Conservation (phyloP, 2,888 invertebrate species). For the Nasonia oneida region DNA sequence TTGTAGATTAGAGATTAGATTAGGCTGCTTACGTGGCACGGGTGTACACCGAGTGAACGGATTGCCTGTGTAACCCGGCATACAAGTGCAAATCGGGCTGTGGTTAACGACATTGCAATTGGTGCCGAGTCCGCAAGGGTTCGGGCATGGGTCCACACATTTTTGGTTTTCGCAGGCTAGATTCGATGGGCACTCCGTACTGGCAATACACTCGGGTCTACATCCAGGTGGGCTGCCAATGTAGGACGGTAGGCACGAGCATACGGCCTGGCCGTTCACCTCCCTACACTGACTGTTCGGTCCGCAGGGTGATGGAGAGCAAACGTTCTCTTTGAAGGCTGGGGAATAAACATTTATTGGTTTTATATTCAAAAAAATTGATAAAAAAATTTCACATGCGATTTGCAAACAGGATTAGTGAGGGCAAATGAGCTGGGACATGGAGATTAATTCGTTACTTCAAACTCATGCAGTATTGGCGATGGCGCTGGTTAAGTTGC, state of each 20-base stretch:
- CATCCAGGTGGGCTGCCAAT: slow-evolving; percentile 84
- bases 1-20: background rate
- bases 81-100: slow-evolving; percentile 80
- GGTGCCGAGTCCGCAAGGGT: slow-evolving; percentile 82
- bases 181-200: slow-evolving; percentile 83
- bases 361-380: background rate
- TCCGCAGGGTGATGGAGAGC: slow-evolving; percentile 83
- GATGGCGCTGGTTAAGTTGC: background rate
- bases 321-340: slow-evolving; percentile 79
- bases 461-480: background rate
- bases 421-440: background rate
- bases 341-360: slow-evolving; percentile 64
- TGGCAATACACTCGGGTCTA: slow-evolving; percentile 85
- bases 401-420: background rate
- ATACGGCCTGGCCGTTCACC: slow-evolving; percentile 83
- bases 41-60: slow-evolving; percentile 79
- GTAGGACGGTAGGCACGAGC: slow-evolving; percentile 83
- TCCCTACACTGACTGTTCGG: slow-evolving; percentile 84
- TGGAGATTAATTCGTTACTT: background rate
- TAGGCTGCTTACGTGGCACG: slow-evolving; percentile 61
- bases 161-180: slow-evolving; percentile 85
- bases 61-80: slow-evolving; percentile 80
- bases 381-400: background rate
- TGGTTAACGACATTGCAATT: slow-evolving; percentile 81
- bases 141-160: slow-evolving; percentile 85